Percentiles rank a stretch among this genome's conserved stretches.
These are phyloP conservation scores for Cromileptes altivelis DNA, from an alignment of 2,113 vertebrate species.

Conservation along the genomic window DNA sequence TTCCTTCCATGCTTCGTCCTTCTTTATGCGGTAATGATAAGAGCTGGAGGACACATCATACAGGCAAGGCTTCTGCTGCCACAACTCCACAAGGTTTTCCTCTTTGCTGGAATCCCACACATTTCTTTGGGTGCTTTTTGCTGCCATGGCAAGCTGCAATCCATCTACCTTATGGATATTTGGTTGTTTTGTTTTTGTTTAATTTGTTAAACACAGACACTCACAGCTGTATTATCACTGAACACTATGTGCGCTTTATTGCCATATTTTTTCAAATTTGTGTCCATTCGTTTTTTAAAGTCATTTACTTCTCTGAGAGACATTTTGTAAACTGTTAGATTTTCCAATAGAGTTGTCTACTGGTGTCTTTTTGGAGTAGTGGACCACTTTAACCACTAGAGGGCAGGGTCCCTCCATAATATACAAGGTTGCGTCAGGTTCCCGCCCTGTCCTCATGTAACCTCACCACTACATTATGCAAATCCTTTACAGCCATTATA, in stretches of 20 bases:
- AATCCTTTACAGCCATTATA: background rate
- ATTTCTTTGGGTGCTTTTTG: too few relatives aligned
- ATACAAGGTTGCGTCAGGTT: background rate
- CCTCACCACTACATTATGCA: background rate
- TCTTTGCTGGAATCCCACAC: too few relatives aligned
- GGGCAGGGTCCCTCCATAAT: background rate
- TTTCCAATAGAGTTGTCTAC: background rate
- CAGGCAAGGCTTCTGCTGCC: too few relatives aligned
- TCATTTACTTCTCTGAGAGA: background rate
- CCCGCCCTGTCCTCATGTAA: background rate
- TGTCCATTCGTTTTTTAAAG: background rate
- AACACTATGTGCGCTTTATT: background rate
- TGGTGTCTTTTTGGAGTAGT: background rate
- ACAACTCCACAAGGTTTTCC: too few relatives aligned
- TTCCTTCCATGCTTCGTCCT: too few relatives aligned
- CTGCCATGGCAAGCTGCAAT: too few relatives aligned
- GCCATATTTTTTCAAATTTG: background rate
- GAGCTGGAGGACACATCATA: too few relatives aligned
- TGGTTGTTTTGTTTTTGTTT: background rate
- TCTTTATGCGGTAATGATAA: too few relatives aligned
- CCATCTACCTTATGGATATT: too few relatives aligned
- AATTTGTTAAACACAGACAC: background rate
- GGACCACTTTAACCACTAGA: conserved; percentile 8
- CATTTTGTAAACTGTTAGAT: background rate
- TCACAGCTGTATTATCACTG: too few relatives aligned